Evolutionary conservation across 2,888 invertebrate species (phyloP).

Genomic region (Tetheella fluctuosa): DNA sequence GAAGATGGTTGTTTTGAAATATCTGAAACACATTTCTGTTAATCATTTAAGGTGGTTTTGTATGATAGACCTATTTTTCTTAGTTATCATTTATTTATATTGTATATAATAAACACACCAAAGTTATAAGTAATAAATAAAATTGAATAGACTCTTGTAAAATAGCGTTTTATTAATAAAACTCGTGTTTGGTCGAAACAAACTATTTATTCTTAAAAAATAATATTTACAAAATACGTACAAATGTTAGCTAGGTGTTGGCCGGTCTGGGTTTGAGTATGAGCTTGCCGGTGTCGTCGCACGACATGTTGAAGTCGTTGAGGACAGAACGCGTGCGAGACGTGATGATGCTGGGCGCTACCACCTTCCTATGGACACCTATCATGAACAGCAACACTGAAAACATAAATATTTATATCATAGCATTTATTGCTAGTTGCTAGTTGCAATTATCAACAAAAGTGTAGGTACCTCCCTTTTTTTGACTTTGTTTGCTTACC

Average conservation of each 20-base stretch:
- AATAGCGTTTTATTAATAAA: constrained; percentile 57
- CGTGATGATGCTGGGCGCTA: constrained; percentile 98
- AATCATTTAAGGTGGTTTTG: constrained; percentile 59
- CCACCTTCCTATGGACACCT: constrained; percentile 98
- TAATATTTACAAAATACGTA: constrained; percentile 56
- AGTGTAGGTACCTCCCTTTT: no score
- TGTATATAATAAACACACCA: constrained; percentile 82
- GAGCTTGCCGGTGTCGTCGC: constrained; percentile 97
- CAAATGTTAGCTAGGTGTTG: constrained; percentile 49
- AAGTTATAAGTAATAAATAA: constrained; percentile 82
- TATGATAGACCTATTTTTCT: constrained; percentile 65
- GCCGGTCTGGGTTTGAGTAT: constrained; percentile 95
- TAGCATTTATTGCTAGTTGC: neutral
- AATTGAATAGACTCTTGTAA: constrained; percentile 77
- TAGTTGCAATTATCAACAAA: neutral
- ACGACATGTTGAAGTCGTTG: constrained; percentile 98
- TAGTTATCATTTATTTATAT: constrained; percentile 75
- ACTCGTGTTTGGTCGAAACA: constrained; percentile 27
- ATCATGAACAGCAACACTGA: constrained; percentile 93
- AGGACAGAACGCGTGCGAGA: constrained; percentile 95
- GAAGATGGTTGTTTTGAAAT: constrained; percentile 45
- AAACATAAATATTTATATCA: constrained; percentile 33
- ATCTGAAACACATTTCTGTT: constrained; percentile 50
- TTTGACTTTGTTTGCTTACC: no score
- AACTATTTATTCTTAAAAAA: constrained; percentile 63